These are phyloP conservation scores for Myopa testacea DNA, from an alignment of 2,888 invertebrate species.

Conservation along the genomic window DNA sequence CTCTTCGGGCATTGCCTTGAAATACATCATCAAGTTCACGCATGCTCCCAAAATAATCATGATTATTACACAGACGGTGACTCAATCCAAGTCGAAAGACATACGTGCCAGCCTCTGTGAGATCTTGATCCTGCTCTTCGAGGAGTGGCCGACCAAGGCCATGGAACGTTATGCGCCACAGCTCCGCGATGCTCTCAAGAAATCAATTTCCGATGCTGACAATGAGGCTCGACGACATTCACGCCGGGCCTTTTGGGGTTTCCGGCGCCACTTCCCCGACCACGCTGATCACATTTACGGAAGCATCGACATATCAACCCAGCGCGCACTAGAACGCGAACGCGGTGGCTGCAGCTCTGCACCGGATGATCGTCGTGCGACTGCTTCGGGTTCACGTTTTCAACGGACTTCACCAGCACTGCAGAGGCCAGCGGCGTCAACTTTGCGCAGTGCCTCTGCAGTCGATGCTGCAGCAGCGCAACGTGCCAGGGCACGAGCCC, in stretches of 20 bases:
- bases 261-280: slow-evolving; percentile 89
- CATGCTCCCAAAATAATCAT: slow-evolving; percentile 85
- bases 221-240: slow-evolving; percentile 82
- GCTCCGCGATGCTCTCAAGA: slow-evolving; percentile 85
- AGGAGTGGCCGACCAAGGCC: slow-evolving; percentile 86
- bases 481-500: slow-evolving; percentile 84
- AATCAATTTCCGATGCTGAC: slow-evolving; percentile 94
- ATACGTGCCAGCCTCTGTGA: slow-evolving; percentile 85
- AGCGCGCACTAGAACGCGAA: slow-evolving; percentile 73
- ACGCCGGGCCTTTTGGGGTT: slow-evolving; percentile 87
- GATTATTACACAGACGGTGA: slow-evolving; percentile 80
- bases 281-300: slow-evolving; percentile 87
- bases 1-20: slow-evolving; percentile 85
- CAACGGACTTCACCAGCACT: slow-evolving; percentile 57
- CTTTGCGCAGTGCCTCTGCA: slow-evolving; percentile 89
- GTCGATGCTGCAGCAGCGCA: slow-evolving; percentile 93
- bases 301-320: slow-evolving; percentile 81
- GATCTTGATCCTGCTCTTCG: slow-evolving; percentile 84
- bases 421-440: slow-evolving; percentile 62
- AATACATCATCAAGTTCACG: slow-evolving; percentile 88
- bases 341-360: slow-evolving; percentile 59
- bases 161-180: slow-evolving; percentile 84
- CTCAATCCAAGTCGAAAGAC: slow-evolving; percentile 90
- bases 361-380: slow-evolving; percentile 54
- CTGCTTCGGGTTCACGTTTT: slow-evolving; percentile 53